Evolutionary conservation across 2,888 invertebrate species (phyloP), one percentile per base, ranked within the genome.

Genomic region (Ichneumoninae sp.): DNA sequence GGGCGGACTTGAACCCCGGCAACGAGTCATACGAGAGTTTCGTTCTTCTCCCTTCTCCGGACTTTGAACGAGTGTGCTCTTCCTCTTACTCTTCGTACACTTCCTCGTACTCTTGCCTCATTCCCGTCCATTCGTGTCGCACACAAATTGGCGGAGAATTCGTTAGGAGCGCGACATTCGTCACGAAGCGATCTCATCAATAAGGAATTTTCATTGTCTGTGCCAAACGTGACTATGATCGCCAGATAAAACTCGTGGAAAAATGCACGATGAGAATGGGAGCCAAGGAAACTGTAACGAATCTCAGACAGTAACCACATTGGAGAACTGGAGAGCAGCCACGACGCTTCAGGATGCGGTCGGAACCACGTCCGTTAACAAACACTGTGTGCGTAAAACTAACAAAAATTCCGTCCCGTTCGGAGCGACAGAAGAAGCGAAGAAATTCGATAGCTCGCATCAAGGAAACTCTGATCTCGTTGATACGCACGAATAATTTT

Each of bases 1-100:
- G 65, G 68, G 65, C 73, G 83, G 83, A 84, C 83, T 84, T 84
- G 73, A 84, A 84, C 83, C 83, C 83, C 77, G 71, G 6, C 44
- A 22, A 69, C 22, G 57, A 81, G 76, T 84, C 81, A 81, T 65
- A 19, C 66, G 63, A 63, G 66, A 36, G 47, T 73, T 77, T 73
- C 50, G 50, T 71, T 83, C 60, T 57, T 47, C 69, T 77, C 81
- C 77, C 73, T 77, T 81, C 52, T 16, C 69, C 63, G 77, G 47
- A 81, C 81, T 81, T 84, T 84, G 83, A 52, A 54, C 83, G 81
- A 47, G 13, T 47, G 40, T 65, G 52, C 54, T 10, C 40, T 10
- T 40, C 40, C 40, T 40, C 40, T 40, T 40, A 40, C 40, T 40
- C 40, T 10, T 40, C 40, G 8, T 40, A 40, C 40, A 40, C 10